Conservation (phyloP, 2,797 vertebrate genomes). For the Ptychobarbus kaznakovi region DNA sequence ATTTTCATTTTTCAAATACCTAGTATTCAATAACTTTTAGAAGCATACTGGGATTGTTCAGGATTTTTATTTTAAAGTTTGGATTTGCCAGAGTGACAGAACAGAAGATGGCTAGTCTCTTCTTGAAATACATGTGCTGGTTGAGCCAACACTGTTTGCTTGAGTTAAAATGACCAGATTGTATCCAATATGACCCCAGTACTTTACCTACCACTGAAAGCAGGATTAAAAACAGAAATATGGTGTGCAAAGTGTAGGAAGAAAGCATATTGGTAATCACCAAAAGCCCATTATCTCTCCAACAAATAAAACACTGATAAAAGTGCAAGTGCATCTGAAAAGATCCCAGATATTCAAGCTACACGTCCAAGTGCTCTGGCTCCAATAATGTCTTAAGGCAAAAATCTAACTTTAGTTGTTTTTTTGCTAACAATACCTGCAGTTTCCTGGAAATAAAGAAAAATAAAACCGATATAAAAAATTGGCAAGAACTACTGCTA, state of each 20-base stretch:
- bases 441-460: neutral
- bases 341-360: conserved; percentile 42
- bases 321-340: conserved; percentile 79
- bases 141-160: neutral
- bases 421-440: conserved; percentile 6
- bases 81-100: neutral
- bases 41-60: neutral
- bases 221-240: neutral
- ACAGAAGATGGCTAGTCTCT: neutral
- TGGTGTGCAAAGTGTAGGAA: neutral
- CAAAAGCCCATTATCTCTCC: conserved; percentile 50
- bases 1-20: too few relatives aligned
- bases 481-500: neutral
- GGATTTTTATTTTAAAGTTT: neutral
- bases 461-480: neutral
- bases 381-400: conserved; percentile 39
- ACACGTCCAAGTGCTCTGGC: conserved; percentile 58
- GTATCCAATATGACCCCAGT: neutral
- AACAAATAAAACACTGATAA: conserved; percentile 64
- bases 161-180: neutral
- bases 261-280: conserved; percentile 23
- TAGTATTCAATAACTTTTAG: neutral
- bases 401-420: conserved; percentile 1
- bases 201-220: neutral
- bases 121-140: neutral